Evolutionary conservation across 2,113 vertebrate species (phyloP).

Genomic region (Electrona antarctica): DNA sequence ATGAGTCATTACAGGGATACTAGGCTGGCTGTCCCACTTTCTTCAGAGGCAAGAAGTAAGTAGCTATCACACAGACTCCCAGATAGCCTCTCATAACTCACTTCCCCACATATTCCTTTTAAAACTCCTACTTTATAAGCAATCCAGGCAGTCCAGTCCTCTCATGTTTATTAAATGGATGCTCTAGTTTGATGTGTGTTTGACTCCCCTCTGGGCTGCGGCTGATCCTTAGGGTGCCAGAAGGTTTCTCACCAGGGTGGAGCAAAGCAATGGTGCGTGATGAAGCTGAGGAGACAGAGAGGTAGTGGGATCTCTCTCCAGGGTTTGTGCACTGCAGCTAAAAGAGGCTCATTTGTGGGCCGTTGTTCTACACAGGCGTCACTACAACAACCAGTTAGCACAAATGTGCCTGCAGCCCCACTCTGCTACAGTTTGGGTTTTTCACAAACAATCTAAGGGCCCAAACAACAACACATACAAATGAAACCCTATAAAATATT

Average conservation of each 20-base stretch:
- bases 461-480: background rate
- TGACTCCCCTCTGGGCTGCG: slow-evolving; percentile 48
- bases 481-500: slow-evolving; percentile 6
- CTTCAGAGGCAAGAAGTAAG: slow-evolving; percentile 2
- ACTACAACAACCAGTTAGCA: background rate
- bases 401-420: slow-evolving; percentile 3
- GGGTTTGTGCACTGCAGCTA: slow-evolving; percentile 24
- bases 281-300: slow-evolving; percentile 50
- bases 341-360: slow-evolving; percentile 32
- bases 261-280: slow-evolving; percentile 47
- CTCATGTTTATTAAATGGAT: slow-evolving; percentile 73
- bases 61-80: slow-evolving; percentile 63
- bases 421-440: slow-evolving; percentile 5
- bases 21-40: slow-evolving; percentile 66
- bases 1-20: slow-evolving; percentile 64
- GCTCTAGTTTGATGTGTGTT: slow-evolving; percentile 55
- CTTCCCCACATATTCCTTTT: slow-evolving; percentile 1
- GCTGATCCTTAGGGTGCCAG: slow-evolving; percentile 25
- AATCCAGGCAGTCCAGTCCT: slow-evolving; percentile 55
- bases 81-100: slow-evolving; percentile 50
- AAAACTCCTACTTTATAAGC: slow-evolving; percentile 56
- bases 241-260: slow-evolving; percentile 11
- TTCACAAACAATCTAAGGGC: slow-evolving; percentile 4
- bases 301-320: slow-evolving; percentile 34
- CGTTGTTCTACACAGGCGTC: slow-evolving; percentile 45